Evolutionary conservation across 2,888 invertebrate genomes (phyloP).

Genomic region (Rhingia rostrata): DNA sequence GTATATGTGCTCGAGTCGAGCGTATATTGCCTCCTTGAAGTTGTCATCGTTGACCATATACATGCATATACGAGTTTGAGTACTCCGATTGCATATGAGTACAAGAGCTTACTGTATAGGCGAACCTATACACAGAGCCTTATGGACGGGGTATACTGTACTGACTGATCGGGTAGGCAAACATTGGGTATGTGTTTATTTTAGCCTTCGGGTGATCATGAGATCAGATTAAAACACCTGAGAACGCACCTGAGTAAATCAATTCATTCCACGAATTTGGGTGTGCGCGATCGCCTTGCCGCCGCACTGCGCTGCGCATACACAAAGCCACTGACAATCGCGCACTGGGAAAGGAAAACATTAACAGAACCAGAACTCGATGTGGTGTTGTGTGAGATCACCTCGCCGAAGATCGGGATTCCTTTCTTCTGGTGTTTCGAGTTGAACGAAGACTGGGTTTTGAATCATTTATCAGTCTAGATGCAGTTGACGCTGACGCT

Average conservation of each 20-base stretch:
- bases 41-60: slow-evolving; percentile 69
- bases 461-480: slow-evolving; percentile 68
- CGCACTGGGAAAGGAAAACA: slow-evolving; percentile 68
- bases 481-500: slow-evolving; percentile 9
- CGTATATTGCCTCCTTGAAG: slow-evolving; percentile 53
- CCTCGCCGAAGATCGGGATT: slow-evolving; percentile 66
- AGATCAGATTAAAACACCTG: slow-evolving; percentile 75
- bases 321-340: slow-evolving; percentile 21
- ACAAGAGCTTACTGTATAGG: neutral
- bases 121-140: slow-evolving; percentile 17
- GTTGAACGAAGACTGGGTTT: slow-evolving; percentile 36
- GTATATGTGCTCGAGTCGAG: neutral
- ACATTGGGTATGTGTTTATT: slow-evolving; percentile 70
- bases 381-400: slow-evolving; percentile 42
- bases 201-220: slow-evolving; percentile 75
- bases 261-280: slow-evolving; percentile 83
- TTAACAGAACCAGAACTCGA: slow-evolving; percentile 36
- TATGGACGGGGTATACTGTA: slow-evolving; percentile 34
- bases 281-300: slow-evolving; percentile 61
- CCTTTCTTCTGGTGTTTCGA: slow-evolving; percentile 57
- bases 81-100: neutral
- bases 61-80: neutral
- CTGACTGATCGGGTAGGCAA: slow-evolving; percentile 62
- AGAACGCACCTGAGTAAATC: slow-evolving; percentile 83
- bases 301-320: slow-evolving; percentile 14